These are phyloP conservation scores for Oceanodroma tethys DNA, from an alignment of 2,113 vertebrate species.

Conservation along the genomic window DNA sequence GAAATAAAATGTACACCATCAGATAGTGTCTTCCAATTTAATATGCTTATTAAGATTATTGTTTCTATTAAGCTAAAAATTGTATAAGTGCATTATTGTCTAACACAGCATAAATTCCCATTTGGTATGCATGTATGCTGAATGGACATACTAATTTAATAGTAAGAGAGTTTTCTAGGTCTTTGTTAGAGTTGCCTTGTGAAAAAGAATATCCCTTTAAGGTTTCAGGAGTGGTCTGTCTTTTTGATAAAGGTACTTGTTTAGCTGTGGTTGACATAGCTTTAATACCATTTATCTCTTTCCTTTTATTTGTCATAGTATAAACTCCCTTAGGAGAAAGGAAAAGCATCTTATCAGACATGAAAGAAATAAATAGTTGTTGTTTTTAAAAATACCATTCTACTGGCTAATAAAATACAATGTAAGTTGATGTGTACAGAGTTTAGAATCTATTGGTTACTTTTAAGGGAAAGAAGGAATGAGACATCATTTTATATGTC, in stretches of 20 bases:
- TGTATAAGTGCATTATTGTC: slow-evolving; percentile 27
- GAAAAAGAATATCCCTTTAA: not conserved
- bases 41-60: slow-evolving; percentile 61
- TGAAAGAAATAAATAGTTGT: not conserved
- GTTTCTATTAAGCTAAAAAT: slow-evolving; percentile 54
- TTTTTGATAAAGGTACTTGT: slow-evolving; percentile 34
- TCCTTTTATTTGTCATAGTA: slow-evolving; percentile 4
- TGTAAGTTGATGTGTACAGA: not conserved
- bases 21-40: slow-evolving; percentile 47
- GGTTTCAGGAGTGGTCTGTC: slow-evolving; percentile 12
- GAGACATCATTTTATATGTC: not conserved
- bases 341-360: not conserved
- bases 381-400: not conserved
- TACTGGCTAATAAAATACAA: not conserved
- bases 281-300: slow-evolving; percentile 11
- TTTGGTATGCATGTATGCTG: not conserved
- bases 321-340: not conserved
- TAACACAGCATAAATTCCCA: slow-evolving; percentile 29
- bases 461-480: not conserved
- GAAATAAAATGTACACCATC: not conserved
- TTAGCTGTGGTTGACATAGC: not conserved
- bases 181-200: not conserved
- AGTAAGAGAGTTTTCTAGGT: slow-evolving; percentile 3
- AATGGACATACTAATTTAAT: not conserved
- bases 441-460: not conserved